Percentiles rank a stretch among this genome's conserved stretches.
Conservation (phyloP, 2,888 invertebrate species). For the Tetramorium bicarinatum region DNA sequence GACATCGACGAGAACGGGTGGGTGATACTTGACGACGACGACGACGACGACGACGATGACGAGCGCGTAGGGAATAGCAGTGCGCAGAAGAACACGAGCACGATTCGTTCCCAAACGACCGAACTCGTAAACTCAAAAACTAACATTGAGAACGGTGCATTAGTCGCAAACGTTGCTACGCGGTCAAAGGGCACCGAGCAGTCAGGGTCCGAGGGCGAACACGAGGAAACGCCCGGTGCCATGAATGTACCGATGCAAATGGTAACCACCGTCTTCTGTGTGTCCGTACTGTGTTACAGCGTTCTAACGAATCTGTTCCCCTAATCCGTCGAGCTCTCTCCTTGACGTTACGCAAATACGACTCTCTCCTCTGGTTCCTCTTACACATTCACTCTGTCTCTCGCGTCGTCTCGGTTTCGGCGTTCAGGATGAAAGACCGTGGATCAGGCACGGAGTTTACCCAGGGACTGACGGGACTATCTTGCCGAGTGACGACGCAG, state of each 20-base stretch:
- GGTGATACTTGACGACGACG: conserved; percentile 66
- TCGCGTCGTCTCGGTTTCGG: conserved; percentile 46
- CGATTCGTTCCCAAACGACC: conserved; percentile 76
- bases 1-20: conserved; percentile 76
- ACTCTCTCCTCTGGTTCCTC: not conserved
- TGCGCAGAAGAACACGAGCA: conserved; percentile 67
- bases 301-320: conserved; percentile 85
- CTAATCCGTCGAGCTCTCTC: conserved; percentile 74
- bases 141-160: conserved; percentile 76
- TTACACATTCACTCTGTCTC: conserved; percentile 48
- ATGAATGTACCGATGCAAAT: conserved; percentile 85
- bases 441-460: conserved; percentile 29
- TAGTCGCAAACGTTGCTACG: conserved; percentile 76
- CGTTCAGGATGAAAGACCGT: conserved; percentile 57
- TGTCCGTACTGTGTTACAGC: conserved; percentile 86
- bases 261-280: conserved; percentile 86
- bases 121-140: conserved; percentile 68
- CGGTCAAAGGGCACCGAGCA: conserved; percentile 76
- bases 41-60: conserved; percentile 56
- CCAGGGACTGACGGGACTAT: conserved; percentile 66
- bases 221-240: conserved; percentile 76
- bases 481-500: conserved; percentile 61
- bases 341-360: conserved; percentile 31
- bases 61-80: conserved; percentile 52
- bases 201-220: conserved; percentile 58